phyloP scores from a whole-genome alignment of 2,888 invertebrate species.

The Coronaproctus castanopsis region DNA sequence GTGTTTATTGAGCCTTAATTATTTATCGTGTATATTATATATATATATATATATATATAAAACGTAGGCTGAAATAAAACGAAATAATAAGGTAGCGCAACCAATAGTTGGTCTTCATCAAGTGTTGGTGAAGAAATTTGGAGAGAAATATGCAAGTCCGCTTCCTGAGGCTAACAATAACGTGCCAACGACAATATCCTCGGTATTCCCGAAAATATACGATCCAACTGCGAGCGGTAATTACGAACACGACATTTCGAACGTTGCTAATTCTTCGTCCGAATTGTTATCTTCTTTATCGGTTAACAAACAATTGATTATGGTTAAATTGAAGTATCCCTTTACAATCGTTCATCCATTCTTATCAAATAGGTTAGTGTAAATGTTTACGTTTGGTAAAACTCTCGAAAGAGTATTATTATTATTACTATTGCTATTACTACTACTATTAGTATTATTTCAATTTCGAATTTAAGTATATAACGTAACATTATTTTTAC shows the following conservation, averaged over 20 bases:
- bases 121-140: slow-evolving; percentile 7
- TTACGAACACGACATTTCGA: background rate
- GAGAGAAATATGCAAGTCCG: slow-evolving; percentile 2
- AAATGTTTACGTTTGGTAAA: no score
- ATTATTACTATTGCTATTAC: no score
- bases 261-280: background rate
- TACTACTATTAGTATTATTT: no score
- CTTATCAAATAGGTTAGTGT: slow-evolving; percentile 3
- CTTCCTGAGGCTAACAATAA: background rate
- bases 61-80: slow-evolving; percentile 10
- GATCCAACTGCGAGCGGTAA: background rate
- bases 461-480: no score
- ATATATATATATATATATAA: no score
- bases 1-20: no score
- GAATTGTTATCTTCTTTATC: no score
- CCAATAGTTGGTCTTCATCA: slow-evolving; percentile 6
- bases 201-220: background rate
- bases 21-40: no score
- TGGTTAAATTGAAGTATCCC: slow-evolving; percentile 5
- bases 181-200: background rate
- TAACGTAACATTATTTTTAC: no score
- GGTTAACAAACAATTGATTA: slow-evolving; percentile 6
- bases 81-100: background rate
- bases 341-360: slow-evolving; percentile 4
- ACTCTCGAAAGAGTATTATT: no score